Evolutionary conservation across 1,140 invertebrate genomes (phyloP), one percentile per base, ranked within the genome.

Genomic region (Semibalanus balanoides): DNA sequence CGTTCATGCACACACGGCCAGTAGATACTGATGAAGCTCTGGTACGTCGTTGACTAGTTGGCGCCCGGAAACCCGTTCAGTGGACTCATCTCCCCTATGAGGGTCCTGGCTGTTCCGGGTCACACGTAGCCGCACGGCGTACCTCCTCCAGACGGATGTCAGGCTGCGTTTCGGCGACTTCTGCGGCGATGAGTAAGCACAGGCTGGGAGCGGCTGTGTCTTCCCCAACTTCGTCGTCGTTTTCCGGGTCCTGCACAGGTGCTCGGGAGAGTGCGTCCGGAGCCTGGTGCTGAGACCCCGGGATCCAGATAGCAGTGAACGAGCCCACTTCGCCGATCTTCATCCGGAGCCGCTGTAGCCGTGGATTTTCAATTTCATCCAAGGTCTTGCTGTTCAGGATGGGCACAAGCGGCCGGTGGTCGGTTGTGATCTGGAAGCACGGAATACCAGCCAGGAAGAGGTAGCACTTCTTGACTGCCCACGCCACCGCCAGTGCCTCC

Each of bases 381-480:
- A 83, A 74, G 30, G n/a, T 71, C 70, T 81, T 83, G 35, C 31
- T 77, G 31, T 77, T 80, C 51, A 80, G 76, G 64, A 83, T 79
- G 28, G 51, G 78, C 43, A 79, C 78, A 75, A 79, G 80, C 0
- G 82, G 77, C 30, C 82, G 82, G 77, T 84, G 83, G 75, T 84
- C 82, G 0, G 81, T 82, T 77, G 81, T 80, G 30, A 83, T 74
- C 0, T 28, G 70, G 40, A 83, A 79, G 0, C 77, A n/a, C 0
- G 29, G 29, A 0, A 79, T 71, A 0, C 79, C 78, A 28, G 78
- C 40, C 0, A 81, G 76, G 43, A 80, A 81, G 22, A 74, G 74
- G 0, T 79, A 25, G 74, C 80, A 81, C 43, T 79, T 79, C 40
- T 79, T 74, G n/a, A 81, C 76, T 27, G 77, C 80, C 77, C 76